Percentiles rank a stretch among this genome's conserved stretches.
These are phyloP conservation scores for Thamnophis elegans DNA, from an alignment of 2,797 vertebrate genomes.

Conservation along the genomic window DNA sequence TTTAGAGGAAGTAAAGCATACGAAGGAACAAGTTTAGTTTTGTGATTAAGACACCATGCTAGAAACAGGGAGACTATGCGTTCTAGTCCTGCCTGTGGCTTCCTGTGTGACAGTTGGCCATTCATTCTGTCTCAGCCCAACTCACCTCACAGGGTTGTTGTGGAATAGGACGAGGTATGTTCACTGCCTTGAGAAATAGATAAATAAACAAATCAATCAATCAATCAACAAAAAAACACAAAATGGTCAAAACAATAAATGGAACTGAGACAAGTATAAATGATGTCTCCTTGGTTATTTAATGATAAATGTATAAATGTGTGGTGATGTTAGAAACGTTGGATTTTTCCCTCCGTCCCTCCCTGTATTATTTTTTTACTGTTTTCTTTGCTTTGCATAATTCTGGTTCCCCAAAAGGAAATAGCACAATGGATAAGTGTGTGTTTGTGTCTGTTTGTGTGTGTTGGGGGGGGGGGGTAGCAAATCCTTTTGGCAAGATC, in stretches of 20 bases:
- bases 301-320: background rate
- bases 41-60: background rate
- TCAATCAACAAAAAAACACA: background rate
- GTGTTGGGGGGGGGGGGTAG: background rate
- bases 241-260: background rate
- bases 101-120: background rate
- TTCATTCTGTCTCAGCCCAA: background rate
- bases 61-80: background rate
- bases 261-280: background rate
- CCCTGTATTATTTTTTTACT: background rate
- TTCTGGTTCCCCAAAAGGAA: background rate
- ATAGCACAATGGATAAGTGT: background rate
- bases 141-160: background rate
- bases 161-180: background rate
- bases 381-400: background rate
- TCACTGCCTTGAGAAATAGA: background rate
- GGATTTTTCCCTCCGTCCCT: background rate
- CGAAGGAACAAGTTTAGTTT: background rate
- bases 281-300: background rate
- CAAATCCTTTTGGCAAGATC: background rate
- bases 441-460: background rate
- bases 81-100: background rate
- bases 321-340: background rate
- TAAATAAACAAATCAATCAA: too few species aligned
- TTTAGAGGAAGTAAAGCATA: background rate